Evolutionary conservation across 2,113 vertebrate genomes (phyloP).

Genomic region (Cryptotis parvus): DNA sequence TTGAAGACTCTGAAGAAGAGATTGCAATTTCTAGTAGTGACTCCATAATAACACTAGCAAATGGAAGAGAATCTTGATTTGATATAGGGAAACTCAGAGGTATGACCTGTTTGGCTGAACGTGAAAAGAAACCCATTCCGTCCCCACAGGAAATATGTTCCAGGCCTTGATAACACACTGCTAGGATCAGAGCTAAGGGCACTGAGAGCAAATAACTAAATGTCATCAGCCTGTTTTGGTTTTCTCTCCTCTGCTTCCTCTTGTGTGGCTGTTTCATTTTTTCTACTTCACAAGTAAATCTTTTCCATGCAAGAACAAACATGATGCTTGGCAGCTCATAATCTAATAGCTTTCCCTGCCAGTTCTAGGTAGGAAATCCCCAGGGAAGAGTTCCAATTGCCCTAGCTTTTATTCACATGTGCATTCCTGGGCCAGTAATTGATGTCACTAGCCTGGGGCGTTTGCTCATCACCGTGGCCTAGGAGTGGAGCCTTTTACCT

Average conservation of each 20-base stretch:
- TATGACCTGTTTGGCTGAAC: neutral
- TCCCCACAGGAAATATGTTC: neutral
- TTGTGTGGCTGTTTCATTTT: conserved; percentile 37
- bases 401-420: neutral
- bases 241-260: neutral
- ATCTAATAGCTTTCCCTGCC: neutral
- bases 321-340: conserved; percentile 26
- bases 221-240: neutral
- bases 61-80: neutral
- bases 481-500: neutral
- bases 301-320: conserved; percentile 35
- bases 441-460: neutral
- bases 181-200: neutral
- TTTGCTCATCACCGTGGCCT: neutral
- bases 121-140: neutral
- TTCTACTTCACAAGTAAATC: neutral
- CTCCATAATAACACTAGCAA: neutral
- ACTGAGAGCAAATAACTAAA: neutral
- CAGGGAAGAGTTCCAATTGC: conserved; percentile 17
- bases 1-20: neutral
- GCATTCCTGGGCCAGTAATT: neutral
- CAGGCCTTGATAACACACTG: neutral
- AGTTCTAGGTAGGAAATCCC: conserved; percentile 59
- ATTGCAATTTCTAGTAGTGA: neutral
- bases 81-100: neutral